Base-by-base conservation (phyloP, 2,888 invertebrate species). In the Nomada fucata region DNA sequence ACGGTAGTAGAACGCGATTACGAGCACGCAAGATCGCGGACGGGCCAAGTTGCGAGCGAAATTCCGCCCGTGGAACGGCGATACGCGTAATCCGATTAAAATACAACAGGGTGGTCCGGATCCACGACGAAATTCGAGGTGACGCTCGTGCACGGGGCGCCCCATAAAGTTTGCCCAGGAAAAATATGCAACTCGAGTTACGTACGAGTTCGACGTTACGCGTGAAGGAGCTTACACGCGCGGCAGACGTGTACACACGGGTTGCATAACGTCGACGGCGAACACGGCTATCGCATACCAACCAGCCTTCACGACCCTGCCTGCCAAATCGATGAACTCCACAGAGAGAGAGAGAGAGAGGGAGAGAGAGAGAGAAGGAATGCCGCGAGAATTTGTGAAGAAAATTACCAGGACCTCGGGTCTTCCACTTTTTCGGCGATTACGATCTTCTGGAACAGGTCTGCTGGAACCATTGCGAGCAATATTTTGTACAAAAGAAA, bases 161-260 rank as follows among this genome's bases (percentile, higher is more conserved):
- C 29, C 50, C 74, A 23, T 20, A 44, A 68, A 55, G 36, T 78
- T 74, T 50, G 55, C 55, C 44, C 26, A 18, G 50, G 77, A 71
- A 53, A 79, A 77, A 65, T 61, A 77, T 71, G 71, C 55, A 36
- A 61, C 50, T 71, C 42, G 60, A 42, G 20, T 76, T 79, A 76
- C 69, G 69, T 70, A 47, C 53, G 55, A 61, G 73, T 67, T 63
- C 73, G 73, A 70, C 23, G 70, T 47, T 65, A 53, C 74, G 64
- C 79, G 76, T 76, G 65, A 79, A 76, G 64, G 65, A 63, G 55
- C 74, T 60, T 59, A 59, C 64, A 44, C 61, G 20, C 74, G 53
- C 44, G 47, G 23, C 42, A 60, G 53, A 67, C 74, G 73, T 71
- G 73, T 73, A 64, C 72, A 63, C 72, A 68, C 52, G 26, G 47